A percentile compares a stretch with the other conserved stretches of the same genome.
phyloP scores from a whole-genome alignment of 2,888 invertebrate genomes.

The Neoaliturus tenellus region DNA sequence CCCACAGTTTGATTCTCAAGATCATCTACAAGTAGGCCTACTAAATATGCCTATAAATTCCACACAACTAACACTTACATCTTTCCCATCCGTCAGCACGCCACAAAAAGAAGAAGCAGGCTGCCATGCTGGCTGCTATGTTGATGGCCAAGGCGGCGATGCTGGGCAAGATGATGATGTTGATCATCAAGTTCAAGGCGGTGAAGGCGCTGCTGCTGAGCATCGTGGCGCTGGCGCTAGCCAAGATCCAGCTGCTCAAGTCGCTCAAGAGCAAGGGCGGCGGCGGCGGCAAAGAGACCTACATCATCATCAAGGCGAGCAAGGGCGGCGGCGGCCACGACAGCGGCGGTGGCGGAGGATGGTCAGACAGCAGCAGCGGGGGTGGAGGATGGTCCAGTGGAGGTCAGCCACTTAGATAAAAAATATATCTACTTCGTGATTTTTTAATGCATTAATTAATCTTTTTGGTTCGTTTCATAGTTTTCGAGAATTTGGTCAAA shows the following conservation, averaged over 20 bases:
- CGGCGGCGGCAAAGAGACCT: constrained; percentile 64
- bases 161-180: constrained; percentile 78
- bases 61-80: too few relatives aligned
- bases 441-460: too few relatives aligned
- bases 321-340: constrained; percentile 64
- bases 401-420: not conserved
- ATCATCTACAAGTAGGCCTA: too few relatives aligned
- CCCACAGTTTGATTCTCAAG: too few relatives aligned
- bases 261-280: constrained; percentile 64
- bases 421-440: not conserved
- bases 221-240: constrained; percentile 66
- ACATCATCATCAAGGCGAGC: constrained; percentile 66
- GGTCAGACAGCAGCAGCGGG: not conserved
- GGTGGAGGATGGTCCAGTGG: constrained; percentile 49
- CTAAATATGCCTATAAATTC: too few relatives aligned
- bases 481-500: too few relatives aligned
- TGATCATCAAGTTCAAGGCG: constrained; percentile 76
- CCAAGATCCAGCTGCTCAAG: constrained; percentile 67
- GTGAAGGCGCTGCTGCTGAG: constrained; percentile 68
- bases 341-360: constrained; percentile 51
- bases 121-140: constrained; percentile 79
- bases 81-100: too few relatives aligned
- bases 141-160: constrained; percentile 79
- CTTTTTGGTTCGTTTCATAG: too few relatives aligned
- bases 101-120: constrained; percentile 73